phyloP scores from a whole-genome alignment of 1,140 invertebrate genomes.

The Caerostris extrusa region DNA sequence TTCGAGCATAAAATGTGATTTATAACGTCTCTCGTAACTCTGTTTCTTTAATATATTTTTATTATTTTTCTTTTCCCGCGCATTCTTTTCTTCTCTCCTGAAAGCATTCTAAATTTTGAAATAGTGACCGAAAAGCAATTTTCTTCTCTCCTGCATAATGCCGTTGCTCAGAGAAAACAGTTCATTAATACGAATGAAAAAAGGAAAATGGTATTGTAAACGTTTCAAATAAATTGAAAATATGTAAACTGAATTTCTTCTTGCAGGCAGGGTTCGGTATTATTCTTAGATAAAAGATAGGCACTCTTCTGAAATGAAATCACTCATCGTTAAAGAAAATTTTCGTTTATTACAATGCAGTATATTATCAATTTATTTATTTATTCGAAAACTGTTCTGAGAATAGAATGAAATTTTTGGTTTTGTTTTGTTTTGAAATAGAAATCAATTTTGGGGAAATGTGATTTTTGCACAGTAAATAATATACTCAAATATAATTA shows the following conservation, averaged over 20 bases:
- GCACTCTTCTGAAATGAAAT: conserved; percentile 11
- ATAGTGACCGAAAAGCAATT: conserved; percentile 64
- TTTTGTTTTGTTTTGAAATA: background rate
- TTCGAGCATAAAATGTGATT: conserved; percentile 73
- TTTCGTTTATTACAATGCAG: background rate
- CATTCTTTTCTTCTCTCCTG: conserved; percentile 19
- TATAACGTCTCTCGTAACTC: conserved; percentile 63
- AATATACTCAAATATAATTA: too few relatives aligned
- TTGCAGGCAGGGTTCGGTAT: background rate
- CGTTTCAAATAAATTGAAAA: conserved; percentile 68
- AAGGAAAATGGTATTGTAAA: conserved; percentile 47
- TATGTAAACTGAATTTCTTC: conserved; percentile 43
- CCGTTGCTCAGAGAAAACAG: conserved; percentile 33
- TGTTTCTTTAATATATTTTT: conserved; percentile 52
- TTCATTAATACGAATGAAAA: conserved; percentile 52
- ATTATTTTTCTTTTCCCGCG: background rate
- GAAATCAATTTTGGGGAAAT: background rate
- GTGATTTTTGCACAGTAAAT: too few relatives aligned
- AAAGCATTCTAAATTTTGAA: conserved; percentile 60
- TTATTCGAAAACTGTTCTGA: background rate
- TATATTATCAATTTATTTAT: conserved; percentile 21
- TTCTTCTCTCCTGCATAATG: conserved; percentile 34
- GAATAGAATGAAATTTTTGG: background rate
- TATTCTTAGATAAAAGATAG: conserved; percentile 27
- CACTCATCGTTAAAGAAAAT: conserved; percentile 25